phyloP scores from a whole-genome alignment of 2,113 vertebrate species.

The Marcusenius ussheri region DNA sequence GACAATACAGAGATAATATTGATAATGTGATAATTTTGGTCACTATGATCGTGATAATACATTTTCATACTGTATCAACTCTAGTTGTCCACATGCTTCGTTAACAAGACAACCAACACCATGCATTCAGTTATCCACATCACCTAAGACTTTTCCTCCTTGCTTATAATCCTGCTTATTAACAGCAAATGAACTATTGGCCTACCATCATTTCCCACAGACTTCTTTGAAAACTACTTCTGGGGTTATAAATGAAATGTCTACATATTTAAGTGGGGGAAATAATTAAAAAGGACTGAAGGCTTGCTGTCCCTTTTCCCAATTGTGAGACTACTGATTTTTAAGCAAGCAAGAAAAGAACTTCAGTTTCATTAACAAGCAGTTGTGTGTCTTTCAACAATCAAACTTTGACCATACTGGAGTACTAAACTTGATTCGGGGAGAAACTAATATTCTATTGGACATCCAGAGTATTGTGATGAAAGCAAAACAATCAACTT shows the following conservation, averaged over 20 bases:
- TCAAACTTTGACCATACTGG: not conserved
- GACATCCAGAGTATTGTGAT: not conserved
- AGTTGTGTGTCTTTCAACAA: not conserved
- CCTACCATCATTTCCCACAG: slow-evolving; percentile 49
- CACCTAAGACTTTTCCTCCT: slow-evolving; percentile 41
- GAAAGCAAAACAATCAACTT: not conserved
- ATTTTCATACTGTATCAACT: not conserved
- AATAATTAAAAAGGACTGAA: slow-evolving; percentile 39
- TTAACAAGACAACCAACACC: slow-evolving; percentile 38
- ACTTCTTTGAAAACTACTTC: slow-evolving; percentile 47
- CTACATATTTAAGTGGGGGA: slow-evolving; percentile 41
- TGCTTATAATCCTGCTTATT: slow-evolving; percentile 56
- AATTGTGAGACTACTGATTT: not conserved
- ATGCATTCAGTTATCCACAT: slow-evolving; percentile 21
- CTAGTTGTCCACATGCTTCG: not conserved
- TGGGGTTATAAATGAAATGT: slow-evolving; percentile 51
- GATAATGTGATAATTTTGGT: not conserved
- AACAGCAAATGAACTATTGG: slow-evolving; percentile 54
- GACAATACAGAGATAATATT: not conserved
- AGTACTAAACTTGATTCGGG: not conserved
- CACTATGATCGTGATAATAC: not conserved
- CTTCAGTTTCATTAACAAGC: not conserved
- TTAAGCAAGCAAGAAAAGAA: not conserved
- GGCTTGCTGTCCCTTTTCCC: slow-evolving; percentile 14
- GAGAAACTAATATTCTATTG: not conserved